phyloP scores from a whole-genome alignment of 2,888 invertebrate genomes.

The Drosophila longiperda region DNA sequence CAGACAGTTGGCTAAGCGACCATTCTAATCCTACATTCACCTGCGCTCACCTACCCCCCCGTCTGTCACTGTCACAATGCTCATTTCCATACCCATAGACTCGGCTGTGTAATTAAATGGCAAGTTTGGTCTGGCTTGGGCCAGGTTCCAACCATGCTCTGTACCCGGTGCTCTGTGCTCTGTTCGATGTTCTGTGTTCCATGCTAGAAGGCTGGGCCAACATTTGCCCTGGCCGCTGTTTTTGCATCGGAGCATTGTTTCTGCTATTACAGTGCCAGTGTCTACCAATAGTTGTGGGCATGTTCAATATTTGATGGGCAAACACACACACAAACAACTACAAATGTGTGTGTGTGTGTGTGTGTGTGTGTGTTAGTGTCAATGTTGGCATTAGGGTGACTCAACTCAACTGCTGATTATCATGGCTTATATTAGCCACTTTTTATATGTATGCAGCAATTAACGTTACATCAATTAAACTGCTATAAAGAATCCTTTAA shows the following conservation, averaged over 20 bases:
- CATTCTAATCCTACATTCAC: slow-evolving; percentile 44
- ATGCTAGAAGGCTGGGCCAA: slow-evolving; percentile 3
- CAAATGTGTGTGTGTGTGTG: not conserved
- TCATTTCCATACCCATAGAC: slow-evolving; percentile 11
- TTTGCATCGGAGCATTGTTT: slow-evolving; percentile 43
- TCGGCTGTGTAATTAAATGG: slow-evolving; percentile 60
- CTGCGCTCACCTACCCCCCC: not conserved
- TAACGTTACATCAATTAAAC: slow-evolving; percentile 38
- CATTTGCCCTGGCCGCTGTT: slow-evolving; percentile 49
- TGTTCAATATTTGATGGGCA: slow-evolving; percentile 76
- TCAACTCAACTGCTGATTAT: slow-evolving; percentile 46
- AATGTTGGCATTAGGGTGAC: slow-evolving; percentile 50
- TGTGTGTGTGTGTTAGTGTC: slow-evolving; percentile 14
- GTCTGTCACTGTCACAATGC: slow-evolving; percentile 9
- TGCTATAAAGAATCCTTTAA: slow-evolving; percentile 17
- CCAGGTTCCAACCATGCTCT: not conserved
- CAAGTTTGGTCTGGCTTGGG: slow-evolving; percentile 21
- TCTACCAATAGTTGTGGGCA: slow-evolving; percentile 72
- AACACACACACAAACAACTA: slow-evolving; percentile 22
- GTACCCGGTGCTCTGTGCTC: not conserved
- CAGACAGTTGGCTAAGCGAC: slow-evolving; percentile 12
- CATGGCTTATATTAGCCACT: slow-evolving; percentile 13
- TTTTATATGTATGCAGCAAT: slow-evolving; percentile 26
- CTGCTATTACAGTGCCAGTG: slow-evolving; percentile 24
- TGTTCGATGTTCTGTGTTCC: slow-evolving; percentile 11